phyloP scores from a whole-genome alignment of 1,140 invertebrate genomes.

The Caerostris darwini region DNA sequence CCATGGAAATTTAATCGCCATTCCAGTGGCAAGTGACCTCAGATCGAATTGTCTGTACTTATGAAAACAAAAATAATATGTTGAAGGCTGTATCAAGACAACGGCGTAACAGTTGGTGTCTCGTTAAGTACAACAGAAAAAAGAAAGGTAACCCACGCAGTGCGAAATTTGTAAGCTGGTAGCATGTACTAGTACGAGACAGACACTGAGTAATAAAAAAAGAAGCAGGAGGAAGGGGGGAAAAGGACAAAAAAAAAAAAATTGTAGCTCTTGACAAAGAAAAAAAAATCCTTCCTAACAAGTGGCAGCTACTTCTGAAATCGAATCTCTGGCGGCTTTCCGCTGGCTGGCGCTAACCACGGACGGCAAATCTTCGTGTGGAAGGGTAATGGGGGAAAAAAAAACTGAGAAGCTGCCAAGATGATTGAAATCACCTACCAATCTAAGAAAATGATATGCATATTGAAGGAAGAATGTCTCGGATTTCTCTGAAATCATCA shows the following conservation, averaged over 20 bases:
- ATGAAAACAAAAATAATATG: too few relatives aligned
- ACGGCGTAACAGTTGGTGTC: too few relatives aligned
- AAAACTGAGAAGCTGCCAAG: neutral
- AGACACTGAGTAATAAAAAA: slow-evolving; percentile 6
- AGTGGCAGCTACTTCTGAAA: slow-evolving; percentile 71
- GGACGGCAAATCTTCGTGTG: neutral
- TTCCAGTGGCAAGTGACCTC: too few relatives aligned
- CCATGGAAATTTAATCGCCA: too few relatives aligned
- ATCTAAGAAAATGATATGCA: slow-evolving; percentile 16
- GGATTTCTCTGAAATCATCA: neutral
- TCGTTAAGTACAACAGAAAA: too few relatives aligned
- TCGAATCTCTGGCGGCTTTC: slow-evolving; percentile 40
- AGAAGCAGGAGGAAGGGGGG: neutral
- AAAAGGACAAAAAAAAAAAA: neutral
- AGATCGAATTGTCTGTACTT: too few relatives aligned
- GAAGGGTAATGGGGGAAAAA: neutral
- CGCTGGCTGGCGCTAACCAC: neutral
- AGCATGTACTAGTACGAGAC: neutral
- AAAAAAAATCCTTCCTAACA: slow-evolving; percentile 52
- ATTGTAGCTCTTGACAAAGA: neutral
- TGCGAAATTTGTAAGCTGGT: neutral
- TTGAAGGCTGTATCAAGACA: too few relatives aligned
- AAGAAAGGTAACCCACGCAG: neutral
- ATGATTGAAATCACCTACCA: slow-evolving; percentile 52
- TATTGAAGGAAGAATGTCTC: neutral